These are phyloP conservation scores for Polymixis flavicincta DNA, from an alignment of 2,888 invertebrate genomes.

Conservation along the genomic window DNA sequence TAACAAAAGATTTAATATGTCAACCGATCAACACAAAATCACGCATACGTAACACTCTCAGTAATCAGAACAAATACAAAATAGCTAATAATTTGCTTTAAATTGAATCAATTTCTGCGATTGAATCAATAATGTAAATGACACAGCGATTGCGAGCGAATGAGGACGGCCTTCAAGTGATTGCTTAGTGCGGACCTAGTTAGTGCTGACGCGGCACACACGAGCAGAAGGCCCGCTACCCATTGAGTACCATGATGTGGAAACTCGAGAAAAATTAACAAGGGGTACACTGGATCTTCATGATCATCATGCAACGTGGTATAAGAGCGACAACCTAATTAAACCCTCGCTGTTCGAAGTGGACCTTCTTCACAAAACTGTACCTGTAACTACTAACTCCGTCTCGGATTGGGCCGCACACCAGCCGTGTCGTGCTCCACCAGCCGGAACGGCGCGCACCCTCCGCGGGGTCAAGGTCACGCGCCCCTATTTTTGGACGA, in stretches of 20 bases:
- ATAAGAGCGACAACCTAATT: background rate
- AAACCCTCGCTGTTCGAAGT: background rate
- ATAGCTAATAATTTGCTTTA: conserved; percentile 9
- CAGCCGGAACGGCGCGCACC: conserved; percentile 11
- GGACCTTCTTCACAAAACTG: background rate
- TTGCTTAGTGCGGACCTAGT: background rate
- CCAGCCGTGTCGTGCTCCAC: background rate
- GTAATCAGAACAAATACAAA: conserved; percentile 6
- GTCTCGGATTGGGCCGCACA: background rate
- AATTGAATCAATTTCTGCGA: conserved; percentile 35
- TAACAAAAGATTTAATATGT: background rate
- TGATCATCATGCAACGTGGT: background rate
- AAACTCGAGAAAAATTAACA: background rate
- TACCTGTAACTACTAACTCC: background rate
- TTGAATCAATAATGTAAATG: conserved; percentile 35
- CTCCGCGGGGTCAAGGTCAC: conserved; percentile 46
- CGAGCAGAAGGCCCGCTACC: background rate
- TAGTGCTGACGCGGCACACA: background rate
- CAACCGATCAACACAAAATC: background rate
- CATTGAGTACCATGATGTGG: background rate
- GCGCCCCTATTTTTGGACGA: conserved; percentile 31
- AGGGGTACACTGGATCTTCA: background rate
- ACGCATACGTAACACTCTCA: background rate
- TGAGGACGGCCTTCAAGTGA: conserved; percentile 24
- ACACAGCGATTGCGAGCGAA: conserved; percentile 25